Evolutionary conservation across 1,140 invertebrate species (phyloP).

Genomic region (Episyrphus balteatus): DNA sequence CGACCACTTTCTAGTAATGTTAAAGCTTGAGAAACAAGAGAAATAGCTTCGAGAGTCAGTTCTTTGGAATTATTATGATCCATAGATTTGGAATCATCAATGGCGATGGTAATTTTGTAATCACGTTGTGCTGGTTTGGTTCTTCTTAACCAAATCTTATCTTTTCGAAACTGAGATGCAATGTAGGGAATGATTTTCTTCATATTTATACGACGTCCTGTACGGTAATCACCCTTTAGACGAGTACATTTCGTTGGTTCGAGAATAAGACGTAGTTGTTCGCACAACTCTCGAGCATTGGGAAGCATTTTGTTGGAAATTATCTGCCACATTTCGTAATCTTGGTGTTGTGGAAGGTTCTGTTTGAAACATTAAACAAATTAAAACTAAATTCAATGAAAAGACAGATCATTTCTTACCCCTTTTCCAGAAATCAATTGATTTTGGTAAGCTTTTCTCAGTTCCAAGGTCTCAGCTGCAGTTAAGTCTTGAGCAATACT

Average conservation of each 20-base stretch:
- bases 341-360: conserved; percentile 21
- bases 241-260: conserved; percentile 90
- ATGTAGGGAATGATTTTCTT: conserved; percentile 96
- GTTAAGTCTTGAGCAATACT: conserved; percentile 17
- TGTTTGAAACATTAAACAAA: conserved; percentile 1
- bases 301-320: conserved; percentile 33
- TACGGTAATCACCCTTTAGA: conserved; percentile 86
- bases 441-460: conserved; percentile 27
- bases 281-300: conserved; percentile 77
- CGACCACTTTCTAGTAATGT: conserved; percentile 89
- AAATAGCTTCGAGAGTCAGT: conserved; percentile 88
- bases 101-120: conserved; percentile 92
- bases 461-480: conserved; percentile 21
- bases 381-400: not conserved
- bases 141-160: conserved; percentile 96
- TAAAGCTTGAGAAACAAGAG: conserved; percentile 80
- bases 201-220: conserved; percentile 97
- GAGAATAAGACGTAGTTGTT: conserved; percentile 84
- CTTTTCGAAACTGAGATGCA: conserved; percentile 96
- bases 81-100: conserved; percentile 96
- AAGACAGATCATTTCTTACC: conserved; percentile 13
- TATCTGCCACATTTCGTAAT: conserved; percentile 31
- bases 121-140: conserved; percentile 92
- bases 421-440: conserved; percentile 18
- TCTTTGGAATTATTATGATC: conserved; percentile 79